Percentiles rank a stretch among this genome's conserved stretches.
Conservation (phyloP, 2,888 invertebrate genomes). For the Alloscopus bannaensis region DNA sequence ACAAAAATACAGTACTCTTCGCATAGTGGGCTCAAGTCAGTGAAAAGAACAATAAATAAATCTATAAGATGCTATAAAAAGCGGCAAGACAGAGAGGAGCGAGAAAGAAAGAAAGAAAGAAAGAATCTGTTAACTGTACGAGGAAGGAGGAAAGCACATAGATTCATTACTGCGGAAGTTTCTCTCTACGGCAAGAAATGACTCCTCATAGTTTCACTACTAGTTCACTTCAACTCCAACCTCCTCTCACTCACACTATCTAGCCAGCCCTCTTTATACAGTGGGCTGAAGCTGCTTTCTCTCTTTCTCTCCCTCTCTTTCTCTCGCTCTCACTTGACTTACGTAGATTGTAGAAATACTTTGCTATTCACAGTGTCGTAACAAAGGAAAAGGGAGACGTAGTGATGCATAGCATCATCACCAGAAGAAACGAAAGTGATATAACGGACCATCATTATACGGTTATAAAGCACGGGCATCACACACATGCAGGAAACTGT, state of each 20-base stretch:
- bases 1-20: too few relatives aligned
- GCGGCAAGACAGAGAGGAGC: too few relatives aligned
- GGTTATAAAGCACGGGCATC: constrained; percentile 36
- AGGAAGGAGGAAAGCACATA: constrained; percentile 28
- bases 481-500: constrained; percentile 39
- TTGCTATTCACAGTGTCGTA: constrained; percentile 20
- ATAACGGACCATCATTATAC: constrained; percentile 40
- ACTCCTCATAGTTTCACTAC: constrained; percentile 40
- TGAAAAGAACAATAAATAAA: constrained; percentile 49
- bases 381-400: neutral
- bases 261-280: constrained; percentile 22
- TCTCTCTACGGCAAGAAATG: constrained; percentile 45
- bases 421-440: constrained; percentile 28
- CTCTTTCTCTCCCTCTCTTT: constrained; percentile 6
- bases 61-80: constrained; percentile 43
- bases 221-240: constrained; percentile 28
- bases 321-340: constrained; percentile 12
- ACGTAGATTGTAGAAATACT: constrained; percentile 4
- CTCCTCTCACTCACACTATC: too few relatives aligned
- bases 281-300: constrained; percentile 37
- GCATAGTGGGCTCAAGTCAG: too few relatives aligned
- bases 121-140: constrained; percentile 46
- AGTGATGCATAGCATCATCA: constrained; percentile 38
- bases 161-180: constrained; percentile 65
- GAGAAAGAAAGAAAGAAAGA: constrained; percentile 22